Evolutionary conservation across 1,140 invertebrate genomes (phyloP).

Genomic region (Bombus confusus): DNA sequence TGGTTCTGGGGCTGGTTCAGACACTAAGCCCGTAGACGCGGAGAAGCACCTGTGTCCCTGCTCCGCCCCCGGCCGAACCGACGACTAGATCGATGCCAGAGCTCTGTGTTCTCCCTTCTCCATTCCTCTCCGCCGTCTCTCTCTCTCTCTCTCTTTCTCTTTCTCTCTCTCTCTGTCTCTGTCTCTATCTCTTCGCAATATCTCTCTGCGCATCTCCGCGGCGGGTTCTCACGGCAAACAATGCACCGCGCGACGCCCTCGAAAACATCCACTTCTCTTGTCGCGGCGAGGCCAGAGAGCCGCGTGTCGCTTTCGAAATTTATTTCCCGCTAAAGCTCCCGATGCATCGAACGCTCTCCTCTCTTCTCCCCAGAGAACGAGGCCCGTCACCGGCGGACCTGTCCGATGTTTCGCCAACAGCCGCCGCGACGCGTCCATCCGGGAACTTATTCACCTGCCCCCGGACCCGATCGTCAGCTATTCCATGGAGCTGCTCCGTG

Average conservation of each 20-base stretch:
- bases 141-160: not conserved
- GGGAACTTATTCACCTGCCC: constrained; percentile 39
- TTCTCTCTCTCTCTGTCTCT: constrained; percentile 44
- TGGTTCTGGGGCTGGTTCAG: constrained; percentile 71
- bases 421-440: constrained; percentile 19
- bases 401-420: constrained; percentile 44
- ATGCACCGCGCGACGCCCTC: constrained; percentile 74
- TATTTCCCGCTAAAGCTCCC: constrained; percentile 69
- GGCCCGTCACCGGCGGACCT: constrained; percentile 56
- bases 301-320: constrained; percentile 68
- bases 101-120: constrained; percentile 62
- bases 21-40: constrained; percentile 75
- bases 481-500: not conserved
- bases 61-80: constrained; percentile 71
- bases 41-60: constrained; percentile 78
- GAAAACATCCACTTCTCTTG: constrained; percentile 76
- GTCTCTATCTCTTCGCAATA: constrained; percentile 70
- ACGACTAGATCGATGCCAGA: constrained; percentile 76
- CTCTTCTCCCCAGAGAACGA: constrained; percentile 25
- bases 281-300: constrained; percentile 60
- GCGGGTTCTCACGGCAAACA: constrained; percentile 75
- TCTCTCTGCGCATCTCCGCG: constrained; percentile 70
- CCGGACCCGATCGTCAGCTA: not conserved
- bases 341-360: constrained; percentile 50
- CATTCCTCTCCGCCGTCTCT: constrained; percentile 39